Percentiles rank a stretch among this genome's conserved stretches.
Conservation (phyloP, 2,113 vertebrate genomes). For the Choloepus hoffmanni region DNA sequence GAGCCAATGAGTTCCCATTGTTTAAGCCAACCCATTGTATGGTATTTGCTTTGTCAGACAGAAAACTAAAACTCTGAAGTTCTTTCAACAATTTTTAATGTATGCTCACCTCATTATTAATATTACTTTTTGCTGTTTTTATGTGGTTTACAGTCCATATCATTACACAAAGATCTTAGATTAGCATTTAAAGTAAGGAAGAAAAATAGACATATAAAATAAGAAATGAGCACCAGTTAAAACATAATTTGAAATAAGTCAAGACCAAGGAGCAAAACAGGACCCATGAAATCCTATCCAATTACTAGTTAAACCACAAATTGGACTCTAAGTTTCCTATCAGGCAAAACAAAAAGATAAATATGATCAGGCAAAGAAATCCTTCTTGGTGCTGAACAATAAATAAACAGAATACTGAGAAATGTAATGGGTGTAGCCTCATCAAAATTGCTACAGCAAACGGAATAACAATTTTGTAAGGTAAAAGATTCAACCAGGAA, state of each 20-base stretch:
- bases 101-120: not conserved
- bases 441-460: not conserved
- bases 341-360: slow-evolving; percentile 4
- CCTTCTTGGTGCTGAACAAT: not conserved
- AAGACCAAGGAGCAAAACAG: not conserved
- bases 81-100: not conserved
- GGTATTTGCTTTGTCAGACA: not conserved
- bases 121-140: not conserved
- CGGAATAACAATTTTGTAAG: not conserved
- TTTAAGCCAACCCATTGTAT: not conserved
- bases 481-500: not conserved
- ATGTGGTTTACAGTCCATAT: not conserved
- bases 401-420: not conserved
- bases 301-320: not conserved
- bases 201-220: not conserved
- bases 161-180: not conserved
- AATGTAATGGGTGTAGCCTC: not conserved
- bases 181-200: not conserved
- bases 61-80: not conserved
- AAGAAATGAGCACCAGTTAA: not conserved
- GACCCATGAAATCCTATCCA: not conserved
- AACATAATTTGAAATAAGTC: not conserved
- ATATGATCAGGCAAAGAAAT: not conserved
- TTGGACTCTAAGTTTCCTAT: not conserved
- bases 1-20: not conserved